These are phyloP conservation scores for Apotomis betuletana DNA, from an alignment of 2,888 invertebrate genomes.

Conservation along the genomic window DNA sequence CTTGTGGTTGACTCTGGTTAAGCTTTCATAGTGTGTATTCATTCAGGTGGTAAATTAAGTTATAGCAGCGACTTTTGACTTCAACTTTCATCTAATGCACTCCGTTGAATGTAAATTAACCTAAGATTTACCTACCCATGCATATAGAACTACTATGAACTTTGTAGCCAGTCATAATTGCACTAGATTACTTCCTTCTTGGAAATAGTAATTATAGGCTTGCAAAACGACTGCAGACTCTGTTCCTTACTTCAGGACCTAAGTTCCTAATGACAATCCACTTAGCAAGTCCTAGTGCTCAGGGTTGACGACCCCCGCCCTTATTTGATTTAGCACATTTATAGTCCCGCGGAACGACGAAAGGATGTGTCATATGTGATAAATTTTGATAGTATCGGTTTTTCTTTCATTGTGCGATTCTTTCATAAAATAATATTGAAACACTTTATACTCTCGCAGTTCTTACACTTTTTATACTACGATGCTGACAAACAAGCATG, in stretches of 20 bases:
- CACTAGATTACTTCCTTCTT: background rate
- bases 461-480: too few species aligned
- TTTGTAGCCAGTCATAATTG: background rate
- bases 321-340: conserved; percentile 27
- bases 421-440: too few species aligned
- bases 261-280: conserved; percentile 9
- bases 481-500: too few species aligned
- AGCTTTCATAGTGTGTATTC: too few species aligned
- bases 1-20: too few species aligned
- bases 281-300: conserved; percentile 10
- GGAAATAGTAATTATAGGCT: background rate
- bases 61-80: too few species aligned
- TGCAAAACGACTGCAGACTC: background rate
- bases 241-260: conserved; percentile 2
- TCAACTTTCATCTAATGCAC: background rate
- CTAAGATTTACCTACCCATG: background rate
- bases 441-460: too few species aligned
- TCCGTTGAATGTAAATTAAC: background rate
- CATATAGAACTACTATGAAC: background rate
- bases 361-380: conserved; percentile 9
- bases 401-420: background rate
- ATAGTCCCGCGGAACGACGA: background rate
- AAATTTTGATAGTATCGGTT: background rate
- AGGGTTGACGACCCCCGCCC: conserved; percentile 16
- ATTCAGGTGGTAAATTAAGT: too few species aligned